Base-by-base conservation (phyloP, 2,888 invertebrate species). In the Ernsta delagoae region DNA sequence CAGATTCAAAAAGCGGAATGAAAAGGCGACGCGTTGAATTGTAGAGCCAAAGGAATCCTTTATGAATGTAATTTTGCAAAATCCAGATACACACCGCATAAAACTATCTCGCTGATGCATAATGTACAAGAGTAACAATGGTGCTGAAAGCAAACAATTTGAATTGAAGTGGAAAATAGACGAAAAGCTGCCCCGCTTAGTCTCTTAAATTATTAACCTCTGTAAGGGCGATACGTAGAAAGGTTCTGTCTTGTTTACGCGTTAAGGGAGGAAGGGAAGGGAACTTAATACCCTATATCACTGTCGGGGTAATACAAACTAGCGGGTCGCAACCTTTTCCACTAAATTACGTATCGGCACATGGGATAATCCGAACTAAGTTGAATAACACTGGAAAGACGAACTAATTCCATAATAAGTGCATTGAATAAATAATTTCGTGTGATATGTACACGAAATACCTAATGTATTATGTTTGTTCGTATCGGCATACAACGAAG, bases 261-360 rank as follows among this genome's bases (percentile, higher is more conserved):
- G 90, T 89, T 90, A 87, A 89, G 90, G 90, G 91, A 89, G 89
- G 88, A 83, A 83, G 87, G 85, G 87, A 84, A 87, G 87, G 90
- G 89, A 89, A 89, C 91, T 92, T 92, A 92, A 92, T 92, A 88
- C 88, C 90, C 92, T 92, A 90, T 92, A 92, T 93, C 92, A 93
- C 90, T 91, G 91, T 89, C 90, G 86, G 88, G 85, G 87, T 87
- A 88, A 90, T 89, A 89, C 90, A 90, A 92, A 92, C 90, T 92
- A 88, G 89, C 87, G 82, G 92, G 88, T 89, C 89, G 84, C 87
- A 90, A 91, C 92, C 92, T 92, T 92, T 92, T 91, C 91, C 90
- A 90, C 88, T 91, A 89, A 92, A 93, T 93, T 93, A 89, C 89
- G 87, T 92, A 93, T 92, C 87, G 90, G 89, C 87, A 84, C 83